Conservation (phyloP, 2,797 vertebrate genomes). For the Pogonophryne albipinna region DNA sequence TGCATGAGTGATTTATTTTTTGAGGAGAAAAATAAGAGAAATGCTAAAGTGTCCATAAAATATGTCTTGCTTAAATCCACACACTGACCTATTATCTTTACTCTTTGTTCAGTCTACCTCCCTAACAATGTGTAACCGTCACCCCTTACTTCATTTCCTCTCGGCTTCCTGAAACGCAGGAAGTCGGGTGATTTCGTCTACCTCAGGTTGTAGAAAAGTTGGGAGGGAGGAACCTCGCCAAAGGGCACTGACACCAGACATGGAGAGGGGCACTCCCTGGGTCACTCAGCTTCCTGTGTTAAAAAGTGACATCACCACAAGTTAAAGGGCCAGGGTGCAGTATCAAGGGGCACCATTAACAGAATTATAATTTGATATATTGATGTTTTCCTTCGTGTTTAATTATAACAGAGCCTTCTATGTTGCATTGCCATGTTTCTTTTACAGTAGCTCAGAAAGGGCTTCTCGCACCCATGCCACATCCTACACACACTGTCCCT, state of each 20-base stretch:
- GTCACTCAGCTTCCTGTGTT: slow-evolving; percentile 41
- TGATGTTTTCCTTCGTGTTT: no score
- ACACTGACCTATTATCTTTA: slow-evolving; percentile 45
- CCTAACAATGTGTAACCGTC: slow-evolving; percentile 64
- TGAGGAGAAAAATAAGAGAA: background rate
- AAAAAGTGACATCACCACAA: slow-evolving; percentile 17
- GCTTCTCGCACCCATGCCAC: no score
- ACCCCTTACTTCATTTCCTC: slow-evolving; percentile 66
- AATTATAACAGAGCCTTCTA: no score
- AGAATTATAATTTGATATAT: no score
- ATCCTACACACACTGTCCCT: no score
- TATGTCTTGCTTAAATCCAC: slow-evolving; percentile 12
- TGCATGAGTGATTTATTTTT: background rate
- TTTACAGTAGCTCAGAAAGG: no score
- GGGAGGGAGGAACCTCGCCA: slow-evolving; percentile 28
- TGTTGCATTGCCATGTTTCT: no score
- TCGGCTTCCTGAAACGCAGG: slow-evolving; percentile 71
- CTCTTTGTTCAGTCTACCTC: slow-evolving; percentile 57
- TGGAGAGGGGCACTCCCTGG: slow-evolving; percentile 31
- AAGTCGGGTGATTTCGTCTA: slow-evolving; percentile 57
- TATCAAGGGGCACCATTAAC: no score
- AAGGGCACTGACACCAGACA: slow-evolving; percentile 44
- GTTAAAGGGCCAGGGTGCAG: background rate
- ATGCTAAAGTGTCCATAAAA: background rate
- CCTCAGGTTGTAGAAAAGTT: slow-evolving; percentile 39